These are phyloP conservation scores for Bostrychus sinensis DNA, from an alignment of 2,113 vertebrate species.

Conservation along the genomic window DNA sequence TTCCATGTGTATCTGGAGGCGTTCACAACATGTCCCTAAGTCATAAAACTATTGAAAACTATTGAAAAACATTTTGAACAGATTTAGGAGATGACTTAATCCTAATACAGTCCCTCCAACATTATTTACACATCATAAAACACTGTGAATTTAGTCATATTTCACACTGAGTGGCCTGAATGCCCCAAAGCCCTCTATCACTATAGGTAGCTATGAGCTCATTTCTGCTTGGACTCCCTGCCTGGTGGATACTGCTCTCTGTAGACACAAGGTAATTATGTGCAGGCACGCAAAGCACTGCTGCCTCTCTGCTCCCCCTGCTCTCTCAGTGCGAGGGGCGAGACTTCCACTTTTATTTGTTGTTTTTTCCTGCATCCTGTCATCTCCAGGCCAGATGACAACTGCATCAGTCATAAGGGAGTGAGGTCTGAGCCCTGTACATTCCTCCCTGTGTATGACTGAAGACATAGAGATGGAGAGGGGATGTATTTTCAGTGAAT, in stretches of 20 bases:
- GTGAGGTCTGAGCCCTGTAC: constrained; percentile 17
- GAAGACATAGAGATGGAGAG: constrained; percentile 8
- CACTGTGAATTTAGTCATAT: constrained; percentile 6
- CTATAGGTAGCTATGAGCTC: constrained; percentile 74
- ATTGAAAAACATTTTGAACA: background rate
- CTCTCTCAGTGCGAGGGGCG: constrained; percentile 21
- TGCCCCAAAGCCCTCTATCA: constrained; percentile 48
- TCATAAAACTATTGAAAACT: background rate
- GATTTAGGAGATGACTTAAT: background rate
- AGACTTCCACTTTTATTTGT: constrained; percentile 24
- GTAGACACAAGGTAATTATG: constrained; percentile 71
- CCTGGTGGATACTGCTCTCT: constrained; percentile 67
- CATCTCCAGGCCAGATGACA: constrained; percentile 37
- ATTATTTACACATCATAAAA: constrained; percentile 19
- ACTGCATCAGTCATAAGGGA: constrained; percentile 35
- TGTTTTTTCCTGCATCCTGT: constrained; percentile 16
- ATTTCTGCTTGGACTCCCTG: constrained; percentile 59
- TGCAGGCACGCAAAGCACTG: constrained; percentile 73
- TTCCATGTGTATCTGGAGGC: background rate
- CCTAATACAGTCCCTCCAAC: background rate
- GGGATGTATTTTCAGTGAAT: constrained; percentile 43
- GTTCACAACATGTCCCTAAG: too few relatives aligned
- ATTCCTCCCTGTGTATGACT: constrained; percentile 36
- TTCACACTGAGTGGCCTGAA: constrained; percentile 13
- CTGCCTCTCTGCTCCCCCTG: constrained; percentile 26